A percentile compares a stretch with the other conserved stretches of the same genome.
Evolutionary conservation across 2,888 invertebrate species (phyloP).

Genomic region (Disparrhopalites patrizii): DNA sequence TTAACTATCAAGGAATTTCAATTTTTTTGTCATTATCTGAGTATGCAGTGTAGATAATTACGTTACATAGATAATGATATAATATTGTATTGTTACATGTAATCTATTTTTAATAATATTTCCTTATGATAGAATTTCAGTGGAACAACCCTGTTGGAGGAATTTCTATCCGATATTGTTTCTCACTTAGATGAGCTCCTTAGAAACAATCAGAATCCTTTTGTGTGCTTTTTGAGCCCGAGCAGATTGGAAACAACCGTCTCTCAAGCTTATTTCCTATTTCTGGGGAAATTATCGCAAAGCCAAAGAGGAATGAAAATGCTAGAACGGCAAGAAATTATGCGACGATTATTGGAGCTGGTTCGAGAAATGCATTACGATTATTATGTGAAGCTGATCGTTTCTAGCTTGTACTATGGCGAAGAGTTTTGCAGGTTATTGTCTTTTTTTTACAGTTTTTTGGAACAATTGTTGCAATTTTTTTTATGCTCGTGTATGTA

Average conservation of each 20-base stretch:
- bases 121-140: slow-evolving; percentile 40
- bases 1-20: slow-evolving; percentile 52
- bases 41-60: background rate
- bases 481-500: background rate
- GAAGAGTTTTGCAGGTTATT: slow-evolving; percentile 48
- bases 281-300: slow-evolving; percentile 72
- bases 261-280: slow-evolving; percentile 91
- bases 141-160: slow-evolving; percentile 60
- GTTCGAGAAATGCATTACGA: slow-evolving; percentile 70
- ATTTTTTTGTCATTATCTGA: slow-evolving; percentile 38
- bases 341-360: slow-evolving; percentile 36
- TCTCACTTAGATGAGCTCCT: slow-evolving; percentile 66
- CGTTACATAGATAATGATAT: background rate
- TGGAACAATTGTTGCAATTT: background rate
- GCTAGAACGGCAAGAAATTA: slow-evolving; percentile 66
- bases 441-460: background rate
- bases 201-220: slow-evolving; percentile 68
- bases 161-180: slow-evolving; percentile 74
- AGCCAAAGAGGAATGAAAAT: slow-evolving; percentile 60
- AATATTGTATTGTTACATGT: background rate
- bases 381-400: slow-evolving; percentile 87
- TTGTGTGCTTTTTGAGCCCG: slow-evolving; percentile 83
- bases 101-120: background rate
- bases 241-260: slow-evolving; percentile 82
- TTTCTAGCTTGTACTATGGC: slow-evolving; percentile 85